phyloP scores from a whole-genome alignment of 1,140 invertebrate species.

The honey bee (Apis mellifera) region DNA sequence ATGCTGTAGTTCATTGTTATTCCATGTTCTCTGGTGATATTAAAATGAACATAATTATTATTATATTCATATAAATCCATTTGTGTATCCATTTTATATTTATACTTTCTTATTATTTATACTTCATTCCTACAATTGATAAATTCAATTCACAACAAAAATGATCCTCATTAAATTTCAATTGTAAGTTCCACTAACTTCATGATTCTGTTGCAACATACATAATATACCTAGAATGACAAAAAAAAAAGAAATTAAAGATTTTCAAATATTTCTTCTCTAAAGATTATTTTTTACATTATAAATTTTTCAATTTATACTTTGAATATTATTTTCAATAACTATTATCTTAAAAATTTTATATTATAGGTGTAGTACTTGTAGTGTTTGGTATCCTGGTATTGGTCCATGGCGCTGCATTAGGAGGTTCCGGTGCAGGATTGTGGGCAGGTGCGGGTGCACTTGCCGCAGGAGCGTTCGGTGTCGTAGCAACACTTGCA shows the following conservation, averaged over 20 bases:
- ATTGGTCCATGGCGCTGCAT: constrained; percentile 78
- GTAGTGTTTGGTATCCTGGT: constrained; percentile 80
- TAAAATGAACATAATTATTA: constrained; percentile 3
- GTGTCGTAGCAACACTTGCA: constrained; percentile 76
- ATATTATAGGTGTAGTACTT: constrained; percentile 75
- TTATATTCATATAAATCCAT: neutral
- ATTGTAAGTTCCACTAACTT: too few relatives aligned
- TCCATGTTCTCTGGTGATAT: neutral
- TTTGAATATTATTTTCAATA: neutral
- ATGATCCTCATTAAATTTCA: too few relatives aligned
- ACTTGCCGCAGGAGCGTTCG: constrained; percentile 75
- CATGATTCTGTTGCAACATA: too few relatives aligned
- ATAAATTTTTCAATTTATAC: too few relatives aligned
- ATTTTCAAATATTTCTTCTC: too few relatives aligned
- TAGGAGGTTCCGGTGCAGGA: constrained; percentile 79
- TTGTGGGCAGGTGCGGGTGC: constrained; percentile 82
- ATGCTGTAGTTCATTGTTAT: constrained; percentile 6
- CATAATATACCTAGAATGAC: too few relatives aligned
- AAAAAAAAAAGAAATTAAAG: too few relatives aligned
- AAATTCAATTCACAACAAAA: too few relatives aligned
- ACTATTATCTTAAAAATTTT: neutral
- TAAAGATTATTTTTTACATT: too few relatives aligned
- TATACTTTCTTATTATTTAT: too few relatives aligned
- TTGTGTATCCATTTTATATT: neutral
- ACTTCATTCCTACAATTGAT: too few relatives aligned